Base-by-base conservation (phyloP, 2,113 vertebrate genomes). In the Engystomops pustulosus region DNA sequence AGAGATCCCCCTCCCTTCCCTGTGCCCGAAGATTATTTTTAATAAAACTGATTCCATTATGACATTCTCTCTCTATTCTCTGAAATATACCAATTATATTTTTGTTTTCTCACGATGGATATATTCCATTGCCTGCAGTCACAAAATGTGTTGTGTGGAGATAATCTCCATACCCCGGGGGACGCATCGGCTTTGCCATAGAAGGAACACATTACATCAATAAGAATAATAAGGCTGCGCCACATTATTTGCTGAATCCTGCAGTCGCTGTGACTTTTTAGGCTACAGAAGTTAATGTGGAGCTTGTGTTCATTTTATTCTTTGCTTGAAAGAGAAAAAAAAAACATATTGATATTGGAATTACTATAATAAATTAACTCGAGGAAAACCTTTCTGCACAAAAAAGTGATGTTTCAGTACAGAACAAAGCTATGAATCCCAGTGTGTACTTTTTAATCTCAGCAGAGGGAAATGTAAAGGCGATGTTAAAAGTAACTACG, bases 111-210 rank as follows among this genome's bases (percentile, higher is more conserved):
- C 23, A 70, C 17, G 41, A 70, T 58, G 51, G 65, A 79, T 84
- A 68, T 68, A 84, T 84, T 84, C 62, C 47, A 53, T 70, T 69
- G 83, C 74, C 83, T 58, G 44, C 47, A 85, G 83, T 79, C 75
- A 85, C 47, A 85, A 85, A 84, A 85, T 79, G 83, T 85, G 83
- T 79, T 85, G 67, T 79, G 83, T 23, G 36, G 83, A 79, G 83
- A 79, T 85, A 85, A 85, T 85, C 75, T 85, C 60, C 14, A 58
- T 44, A 85, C 74, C 83, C 65, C 62, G 10, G 69, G 75, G 83
- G 75, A 79, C n/a, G 34, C 18, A 70, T 79, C 58, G 15, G 74
- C 49, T 78, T 85, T 69, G 70, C 32, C 65, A 58, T 69, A 85
- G 76, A 78, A 77, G 25, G 75, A 85, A 58, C 75, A 84, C 38